Evolutionary conservation across 2,888 invertebrate genomes (phyloP).

Genomic region (Idaea aversata): DNA sequence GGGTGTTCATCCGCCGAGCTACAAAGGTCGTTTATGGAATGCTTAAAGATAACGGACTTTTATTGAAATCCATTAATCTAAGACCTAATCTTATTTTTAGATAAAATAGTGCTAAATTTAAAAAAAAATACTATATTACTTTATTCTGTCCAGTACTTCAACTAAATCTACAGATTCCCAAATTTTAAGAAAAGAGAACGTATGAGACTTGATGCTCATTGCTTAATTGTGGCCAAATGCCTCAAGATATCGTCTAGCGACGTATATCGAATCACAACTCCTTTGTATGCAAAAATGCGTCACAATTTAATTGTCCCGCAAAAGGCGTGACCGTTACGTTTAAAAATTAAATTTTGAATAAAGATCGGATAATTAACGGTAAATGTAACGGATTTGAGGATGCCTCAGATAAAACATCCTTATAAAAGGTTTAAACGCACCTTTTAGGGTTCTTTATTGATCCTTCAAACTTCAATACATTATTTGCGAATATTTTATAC

Average conservation of each 20-base stretch:
- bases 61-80: too few species aligned
- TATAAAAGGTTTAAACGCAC: conserved; percentile 29
- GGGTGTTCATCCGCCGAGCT: too few species aligned
- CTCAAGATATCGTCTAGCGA: neutral
- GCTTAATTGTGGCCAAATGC: neutral
- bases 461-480: conserved; percentile 2
- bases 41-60: too few species aligned
- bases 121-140: too few species aligned
- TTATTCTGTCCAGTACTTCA: too few species aligned
- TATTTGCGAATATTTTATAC: neutral
- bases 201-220: neutral
- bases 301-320: conserved; percentile 68
- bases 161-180: too few species aligned
- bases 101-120: too few species aligned
- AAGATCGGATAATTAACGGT: conserved; percentile 72
- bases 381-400: conserved; percentile 72
- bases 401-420: conserved; percentile 39
- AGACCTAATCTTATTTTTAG: too few species aligned
- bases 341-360: conserved; percentile 43
- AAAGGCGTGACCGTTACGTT: conserved; percentile 66
- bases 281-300: conserved; percentile 39
- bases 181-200: too few species aligned
- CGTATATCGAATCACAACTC: conserved; percentile 15
- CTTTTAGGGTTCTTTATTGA: conserved; percentile 23
- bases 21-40: too few species aligned